These are phyloP conservation scores for Drosophila pruinosa DNA, from an alignment of 1,140 invertebrate genomes.

Conservation along the genomic window DNA sequence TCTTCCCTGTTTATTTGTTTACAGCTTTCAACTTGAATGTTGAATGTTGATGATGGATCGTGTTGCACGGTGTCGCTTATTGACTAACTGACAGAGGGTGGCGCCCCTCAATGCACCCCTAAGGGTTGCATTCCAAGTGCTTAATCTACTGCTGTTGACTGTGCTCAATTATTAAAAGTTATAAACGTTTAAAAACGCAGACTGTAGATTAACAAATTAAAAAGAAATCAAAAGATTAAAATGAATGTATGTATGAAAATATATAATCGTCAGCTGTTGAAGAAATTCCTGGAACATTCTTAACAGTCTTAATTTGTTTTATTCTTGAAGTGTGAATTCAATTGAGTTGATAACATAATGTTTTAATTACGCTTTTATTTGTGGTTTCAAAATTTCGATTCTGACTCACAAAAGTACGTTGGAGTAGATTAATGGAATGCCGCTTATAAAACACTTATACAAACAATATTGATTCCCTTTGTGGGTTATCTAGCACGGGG, in stretches of 20 bases:
- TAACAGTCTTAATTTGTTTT: no score
- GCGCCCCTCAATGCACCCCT: background rate
- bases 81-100: constrained; percentile 53
- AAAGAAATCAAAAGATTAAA: no score
- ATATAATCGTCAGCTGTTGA: no score
- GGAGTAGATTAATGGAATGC: background rate
- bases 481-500: background rate
- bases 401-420: constrained; percentile 12
- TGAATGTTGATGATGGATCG: constrained; percentile 64
- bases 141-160: background rate
- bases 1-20: constrained; percentile 37
- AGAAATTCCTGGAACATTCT: no score
- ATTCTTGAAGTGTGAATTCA: background rate
- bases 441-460: background rate
- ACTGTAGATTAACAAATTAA: no score
- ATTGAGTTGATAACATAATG: constrained; percentile 5
- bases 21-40: constrained; percentile 69
- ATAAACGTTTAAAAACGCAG: no score
- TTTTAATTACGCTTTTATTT: constrained; percentile 1
- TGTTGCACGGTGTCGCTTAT: constrained; percentile 64
- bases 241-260: background rate
- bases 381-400: background rate
- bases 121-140: constrained; percentile 34
- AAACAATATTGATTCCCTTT: background rate
- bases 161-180: no score